Evolutionary conservation across 2,888 invertebrate species (phyloP).

Genomic region (Drosophila rellima): DNA sequence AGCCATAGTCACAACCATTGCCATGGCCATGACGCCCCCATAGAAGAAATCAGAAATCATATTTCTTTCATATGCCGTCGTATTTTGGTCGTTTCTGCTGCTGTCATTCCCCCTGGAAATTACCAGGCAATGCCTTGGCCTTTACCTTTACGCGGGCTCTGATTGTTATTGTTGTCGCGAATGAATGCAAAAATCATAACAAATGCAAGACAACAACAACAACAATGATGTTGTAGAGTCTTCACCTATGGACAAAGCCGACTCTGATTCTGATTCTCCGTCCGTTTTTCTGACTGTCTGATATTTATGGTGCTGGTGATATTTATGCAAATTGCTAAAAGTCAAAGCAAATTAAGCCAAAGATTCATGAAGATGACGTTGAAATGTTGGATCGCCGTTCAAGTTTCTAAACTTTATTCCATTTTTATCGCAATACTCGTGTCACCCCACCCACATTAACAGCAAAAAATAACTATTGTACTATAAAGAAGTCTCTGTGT

Average conservation of each 20-base stretch:
- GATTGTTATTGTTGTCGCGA: slow-evolving; percentile 71
- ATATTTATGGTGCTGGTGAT: slow-evolving; percentile 62
- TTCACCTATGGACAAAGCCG: slow-evolving; percentile 16
- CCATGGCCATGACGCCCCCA: slow-evolving; percentile 46
- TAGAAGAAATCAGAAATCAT: slow-evolving; percentile 52
- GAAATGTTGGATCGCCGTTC: slow-evolving; percentile 54
- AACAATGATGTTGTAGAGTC: slow-evolving; percentile 20
- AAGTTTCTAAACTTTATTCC: slow-evolving; percentile 35
- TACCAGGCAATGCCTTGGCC: slow-evolving; percentile 31
- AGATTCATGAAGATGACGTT: slow-evolving; percentile 73
- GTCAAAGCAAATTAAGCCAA: slow-evolving; percentile 82
- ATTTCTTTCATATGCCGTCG: slow-evolving; percentile 60
- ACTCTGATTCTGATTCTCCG: slow-evolving; percentile 6
- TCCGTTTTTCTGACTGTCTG: slow-evolving; percentile 16
- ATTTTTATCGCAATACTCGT: slow-evolving; percentile 20
- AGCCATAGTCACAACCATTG: slow-evolving; percentile 2
- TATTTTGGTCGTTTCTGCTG: slow-evolving; percentile 34
- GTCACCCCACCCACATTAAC: slow-evolving; percentile 18
- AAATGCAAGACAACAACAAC: slow-evolving; percentile 50
- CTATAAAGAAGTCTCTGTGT: slow-evolving; percentile 10
- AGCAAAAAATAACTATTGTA: slow-evolving; percentile 29
- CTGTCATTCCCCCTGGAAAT: slow-evolving; percentile 50
- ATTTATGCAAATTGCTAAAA: slow-evolving; percentile 82
- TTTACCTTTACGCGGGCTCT: slow-evolving; percentile 36
- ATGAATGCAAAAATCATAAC: slow-evolving; percentile 63